phyloP scores from a whole-genome alignment of 2,113 vertebrate species.

The Nothocercus julius region DNA sequence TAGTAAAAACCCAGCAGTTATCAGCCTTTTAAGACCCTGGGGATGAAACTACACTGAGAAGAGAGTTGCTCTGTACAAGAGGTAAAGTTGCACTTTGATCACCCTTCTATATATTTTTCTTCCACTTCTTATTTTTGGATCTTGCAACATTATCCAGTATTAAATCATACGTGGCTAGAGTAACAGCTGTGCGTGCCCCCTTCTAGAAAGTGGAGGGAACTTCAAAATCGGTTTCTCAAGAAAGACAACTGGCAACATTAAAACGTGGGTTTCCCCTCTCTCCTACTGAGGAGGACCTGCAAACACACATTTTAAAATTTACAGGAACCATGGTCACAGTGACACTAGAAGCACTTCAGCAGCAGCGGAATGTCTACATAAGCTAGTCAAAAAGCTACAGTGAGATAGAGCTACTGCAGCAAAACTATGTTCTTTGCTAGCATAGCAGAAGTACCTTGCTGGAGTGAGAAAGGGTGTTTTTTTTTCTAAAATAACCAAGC shows the following conservation, averaged over 20 bases:
- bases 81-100: neutral
- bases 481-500: rapidly evolving
- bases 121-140: constrained; percentile 47
- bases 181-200: rapidly evolving
- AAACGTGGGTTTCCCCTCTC: neutral
- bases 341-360: neutral
- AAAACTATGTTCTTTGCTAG: neutral
- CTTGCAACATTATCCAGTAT: neutral
- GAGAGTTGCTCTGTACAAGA: neutral
- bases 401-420: rapidly evolving
- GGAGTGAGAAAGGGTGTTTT: neutral
- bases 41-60: neutral
- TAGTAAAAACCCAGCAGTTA: neutral
- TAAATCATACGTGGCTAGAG: neutral
- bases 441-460: rapidly evolving
- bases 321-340: neutral
- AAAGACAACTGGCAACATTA: neutral
- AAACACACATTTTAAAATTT: neutral
- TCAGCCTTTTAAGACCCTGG: rapidly evolving
- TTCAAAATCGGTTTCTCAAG: neutral
- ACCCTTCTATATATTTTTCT: neutral
- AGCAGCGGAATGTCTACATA: neutral
- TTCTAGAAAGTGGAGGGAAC: rapidly evolving
- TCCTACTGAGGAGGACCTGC: neutral
- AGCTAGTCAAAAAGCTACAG: rapidly evolving